These are phyloP conservation scores for Spilarctia lutea DNA, from an alignment of 2,888 invertebrate genomes.

Conservation along the genomic window DNA sequence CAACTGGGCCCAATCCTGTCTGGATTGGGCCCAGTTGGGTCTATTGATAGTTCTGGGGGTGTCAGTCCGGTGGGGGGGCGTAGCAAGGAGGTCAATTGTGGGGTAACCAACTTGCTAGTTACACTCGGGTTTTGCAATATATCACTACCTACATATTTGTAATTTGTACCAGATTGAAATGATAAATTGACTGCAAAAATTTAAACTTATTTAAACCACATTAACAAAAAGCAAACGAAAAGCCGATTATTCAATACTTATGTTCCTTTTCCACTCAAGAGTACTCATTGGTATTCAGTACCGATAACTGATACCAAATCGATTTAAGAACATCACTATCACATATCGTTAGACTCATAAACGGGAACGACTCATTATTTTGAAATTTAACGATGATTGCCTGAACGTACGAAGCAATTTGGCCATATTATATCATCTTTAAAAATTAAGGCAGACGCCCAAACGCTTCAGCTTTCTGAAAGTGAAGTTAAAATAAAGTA, in stretches of 20 bases:
- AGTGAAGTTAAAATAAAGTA: conserved; percentile 5
- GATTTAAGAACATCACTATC: conserved; percentile 42
- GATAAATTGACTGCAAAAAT: neutral
- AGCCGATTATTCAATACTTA: neutral
- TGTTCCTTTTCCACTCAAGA: neutral
- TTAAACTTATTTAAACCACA: neutral
- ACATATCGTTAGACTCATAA: conserved; percentile 64
- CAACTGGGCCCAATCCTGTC: too few relatives aligned
- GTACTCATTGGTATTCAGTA: conserved; percentile 1
- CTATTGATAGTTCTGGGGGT: too few relatives aligned
- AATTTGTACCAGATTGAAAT: neutral
- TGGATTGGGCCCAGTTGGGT: too few relatives aligned
- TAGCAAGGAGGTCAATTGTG: too few relatives aligned
- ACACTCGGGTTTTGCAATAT: too few relatives aligned
- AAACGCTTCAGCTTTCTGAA: conserved; percentile 31
- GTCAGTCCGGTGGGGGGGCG: too few relatives aligned
- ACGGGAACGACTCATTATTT: conserved; percentile 72
- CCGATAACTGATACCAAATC: conserved; percentile 3
- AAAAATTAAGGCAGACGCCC: conserved; percentile 31
- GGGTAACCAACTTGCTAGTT: too few relatives aligned
- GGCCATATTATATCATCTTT: conserved; percentile 52
- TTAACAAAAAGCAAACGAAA: neutral
- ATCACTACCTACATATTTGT: too few relatives aligned
- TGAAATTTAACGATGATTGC: conserved; percentile 77
- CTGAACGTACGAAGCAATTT: conserved; percentile 57